Conservation (phyloP, 2,113 vertebrate genomes). For the Stigmatopora argus region DNA sequence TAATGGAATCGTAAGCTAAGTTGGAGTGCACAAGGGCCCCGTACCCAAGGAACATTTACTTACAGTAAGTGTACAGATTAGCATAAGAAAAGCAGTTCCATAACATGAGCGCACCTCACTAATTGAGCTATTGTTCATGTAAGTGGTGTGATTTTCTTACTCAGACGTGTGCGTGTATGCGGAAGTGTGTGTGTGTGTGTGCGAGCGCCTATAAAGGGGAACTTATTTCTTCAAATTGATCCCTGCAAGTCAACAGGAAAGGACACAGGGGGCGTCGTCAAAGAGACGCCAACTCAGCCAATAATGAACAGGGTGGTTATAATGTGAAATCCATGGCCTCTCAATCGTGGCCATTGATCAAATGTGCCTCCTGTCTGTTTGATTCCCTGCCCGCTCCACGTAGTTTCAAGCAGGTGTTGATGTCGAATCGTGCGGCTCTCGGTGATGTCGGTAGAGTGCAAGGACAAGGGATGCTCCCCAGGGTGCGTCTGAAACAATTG, state of each 20-base stretch:
- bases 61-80: constrained; percentile 60
- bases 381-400: constrained; percentile 25
- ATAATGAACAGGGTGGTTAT: constrained; percentile 62
- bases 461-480: background rate
- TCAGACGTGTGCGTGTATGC: constrained; percentile 1
- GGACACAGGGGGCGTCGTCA: constrained; percentile 44
- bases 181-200: background rate
- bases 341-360: constrained; percentile 61
- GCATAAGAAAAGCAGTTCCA: constrained; percentile 64
- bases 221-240: constrained; percentile 50
- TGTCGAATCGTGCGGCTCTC: background rate
- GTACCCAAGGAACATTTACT: constrained; percentile 53
- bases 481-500: constrained; percentile 25
- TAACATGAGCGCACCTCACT: constrained; percentile 52
- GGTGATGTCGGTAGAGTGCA: constrained; percentile 1
- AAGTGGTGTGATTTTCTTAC: constrained; percentile 44
- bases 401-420: constrained; percentile 9
- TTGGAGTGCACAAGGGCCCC: constrained; percentile 33
- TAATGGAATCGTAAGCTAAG: constrained; percentile 58
- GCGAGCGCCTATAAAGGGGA: constrained; percentile 13
- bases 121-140: constrained; percentile 66
- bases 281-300: constrained; percentile 54
- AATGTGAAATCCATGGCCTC: constrained; percentile 63
- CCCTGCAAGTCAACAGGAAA: constrained; percentile 44
- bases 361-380: constrained; percentile 39